A percentile compares a stretch with the other conserved stretches of the same genome.
phyloP scores from a whole-genome alignment of 2,113 vertebrate genomes.

The Chionodraco myersi region DNA sequence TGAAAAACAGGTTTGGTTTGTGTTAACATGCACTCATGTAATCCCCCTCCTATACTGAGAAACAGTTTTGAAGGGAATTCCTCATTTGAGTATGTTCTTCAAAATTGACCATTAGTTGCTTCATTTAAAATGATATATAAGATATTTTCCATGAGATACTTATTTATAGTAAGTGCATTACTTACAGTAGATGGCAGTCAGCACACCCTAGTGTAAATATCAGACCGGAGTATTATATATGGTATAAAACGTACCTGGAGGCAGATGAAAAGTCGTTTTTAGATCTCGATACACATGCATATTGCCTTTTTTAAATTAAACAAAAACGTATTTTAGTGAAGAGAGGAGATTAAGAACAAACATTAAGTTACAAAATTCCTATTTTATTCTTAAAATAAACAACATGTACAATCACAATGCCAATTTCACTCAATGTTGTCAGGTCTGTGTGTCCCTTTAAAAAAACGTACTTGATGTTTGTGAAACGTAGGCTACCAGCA shows the following conservation, averaged over 20 bases:
- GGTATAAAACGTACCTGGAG: too few relatives aligned
- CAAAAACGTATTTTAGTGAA: constrained; percentile 2
- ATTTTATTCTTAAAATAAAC: constrained; percentile 84
- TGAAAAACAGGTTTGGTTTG: background rate
- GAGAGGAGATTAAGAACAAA: constrained; percentile 14
- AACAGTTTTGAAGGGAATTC: background rate
- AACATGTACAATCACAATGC: constrained; percentile 83
- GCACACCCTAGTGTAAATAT: too few relatives aligned
- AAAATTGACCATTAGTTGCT: too few relatives aligned
- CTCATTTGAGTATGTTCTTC: too few relatives aligned
- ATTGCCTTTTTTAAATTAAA: too few relatives aligned
- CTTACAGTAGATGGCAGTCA: background rate
- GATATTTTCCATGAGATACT: background rate
- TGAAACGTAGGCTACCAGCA: constrained; percentile 69
- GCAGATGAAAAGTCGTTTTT: too few relatives aligned
- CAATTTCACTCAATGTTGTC: constrained; percentile 86
- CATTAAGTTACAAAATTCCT: constrained; percentile 78
- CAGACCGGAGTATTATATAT: too few relatives aligned
- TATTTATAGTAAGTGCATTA: background rate
- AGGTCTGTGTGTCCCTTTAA: constrained; percentile 70
- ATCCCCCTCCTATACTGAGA: background rate
- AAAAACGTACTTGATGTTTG: constrained; percentile 63
- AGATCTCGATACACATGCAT: too few relatives aligned
- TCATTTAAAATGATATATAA: too few relatives aligned
- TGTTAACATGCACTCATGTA: background rate